These are phyloP conservation scores for Tetramorium bicarinatum DNA, from an alignment of 2,888 invertebrate species.

Conservation along the genomic window DNA sequence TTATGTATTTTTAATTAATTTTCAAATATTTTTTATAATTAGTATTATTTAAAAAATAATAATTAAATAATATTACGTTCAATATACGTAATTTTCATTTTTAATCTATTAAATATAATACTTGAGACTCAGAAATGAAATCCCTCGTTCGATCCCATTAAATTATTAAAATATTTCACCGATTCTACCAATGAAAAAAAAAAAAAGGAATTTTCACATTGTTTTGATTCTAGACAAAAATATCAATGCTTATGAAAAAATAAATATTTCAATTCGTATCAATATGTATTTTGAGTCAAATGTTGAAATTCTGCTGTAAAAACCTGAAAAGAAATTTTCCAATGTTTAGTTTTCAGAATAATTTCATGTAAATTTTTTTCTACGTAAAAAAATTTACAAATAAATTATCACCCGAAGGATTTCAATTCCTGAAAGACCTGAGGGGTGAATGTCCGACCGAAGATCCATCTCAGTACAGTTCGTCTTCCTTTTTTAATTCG, in stretches of 20 bases:
- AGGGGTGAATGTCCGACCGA: neutral
- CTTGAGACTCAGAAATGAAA: neutral
- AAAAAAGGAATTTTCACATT: neutral
- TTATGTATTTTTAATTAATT: neutral
- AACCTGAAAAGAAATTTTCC: neutral
- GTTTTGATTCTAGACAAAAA: neutral
- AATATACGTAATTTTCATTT: neutral
- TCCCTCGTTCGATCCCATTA: neutral
- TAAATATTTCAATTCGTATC: neutral
- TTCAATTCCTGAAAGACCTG: neutral
- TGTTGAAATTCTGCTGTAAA: neutral
- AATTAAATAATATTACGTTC: neutral
- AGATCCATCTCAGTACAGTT: constrained; percentile 25
- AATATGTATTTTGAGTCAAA: neutral
- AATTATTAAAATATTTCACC: neutral
- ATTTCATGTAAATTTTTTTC: neutral
- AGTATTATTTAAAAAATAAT: neutral
- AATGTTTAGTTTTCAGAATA: neutral
- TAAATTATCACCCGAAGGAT: neutral
- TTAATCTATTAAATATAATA: neutral
- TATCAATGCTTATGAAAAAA: neutral
- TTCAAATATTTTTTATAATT: neutral
- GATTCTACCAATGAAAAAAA: neutral
- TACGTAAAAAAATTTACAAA: neutral
- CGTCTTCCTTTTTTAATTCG: constrained; percentile 26